Evolutionary conservation across 2,888 invertebrate species (phyloP).

Genomic region (Drosophila nr. perissopoda): DNA sequence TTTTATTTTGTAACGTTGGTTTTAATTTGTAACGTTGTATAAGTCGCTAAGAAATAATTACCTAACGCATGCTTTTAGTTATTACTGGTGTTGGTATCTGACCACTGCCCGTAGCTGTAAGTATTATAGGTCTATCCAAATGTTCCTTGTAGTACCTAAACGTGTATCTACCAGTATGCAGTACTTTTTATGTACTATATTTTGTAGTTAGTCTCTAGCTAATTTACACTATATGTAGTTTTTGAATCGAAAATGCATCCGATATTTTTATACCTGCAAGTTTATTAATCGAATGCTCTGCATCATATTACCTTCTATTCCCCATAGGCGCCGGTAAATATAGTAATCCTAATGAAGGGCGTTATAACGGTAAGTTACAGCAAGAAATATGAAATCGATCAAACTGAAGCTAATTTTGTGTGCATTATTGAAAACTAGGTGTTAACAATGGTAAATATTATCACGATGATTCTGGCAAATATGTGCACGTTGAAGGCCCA

Average conservation of each 20-base stretch:
- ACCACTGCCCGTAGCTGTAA: slow-evolving; percentile 39
- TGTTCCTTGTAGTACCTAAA: slow-evolving; percentile 24
- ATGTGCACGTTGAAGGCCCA: slow-evolving; percentile 84
- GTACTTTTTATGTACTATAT: slow-evolving; percentile 21
- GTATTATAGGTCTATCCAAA: slow-evolving; percentile 24
- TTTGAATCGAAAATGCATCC: not conserved
- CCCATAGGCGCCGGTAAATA: slow-evolving; percentile 78
- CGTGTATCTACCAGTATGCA: slow-evolving; percentile 25
- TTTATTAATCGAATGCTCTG: slow-evolving; percentile 61
- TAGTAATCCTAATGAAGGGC: slow-evolving; percentile 59
- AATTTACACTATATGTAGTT: slow-evolving; percentile 31
- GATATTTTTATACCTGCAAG: slow-evolving; percentile 18
- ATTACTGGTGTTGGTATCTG: slow-evolving; percentile 36
- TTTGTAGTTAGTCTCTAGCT: slow-evolving; percentile 50
- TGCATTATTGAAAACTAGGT: slow-evolving; percentile 43
- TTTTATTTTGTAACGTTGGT: slow-evolving; percentile 4
- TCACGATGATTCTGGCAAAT: slow-evolving; percentile 84
- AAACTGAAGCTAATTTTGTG: not conserved
- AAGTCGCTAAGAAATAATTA: slow-evolving; percentile 5
- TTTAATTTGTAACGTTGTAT: slow-evolving; percentile 5
- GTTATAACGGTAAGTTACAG: slow-evolving; percentile 72
- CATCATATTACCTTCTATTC: slow-evolving; percentile 51
- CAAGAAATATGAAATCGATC: accelerated
- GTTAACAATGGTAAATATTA: slow-evolving; percentile 80
- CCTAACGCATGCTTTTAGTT: slow-evolving; percentile 27